Evolutionary conservation across 2,888 invertebrate species (phyloP).

Genomic region (Andrena hattorfiana): DNA sequence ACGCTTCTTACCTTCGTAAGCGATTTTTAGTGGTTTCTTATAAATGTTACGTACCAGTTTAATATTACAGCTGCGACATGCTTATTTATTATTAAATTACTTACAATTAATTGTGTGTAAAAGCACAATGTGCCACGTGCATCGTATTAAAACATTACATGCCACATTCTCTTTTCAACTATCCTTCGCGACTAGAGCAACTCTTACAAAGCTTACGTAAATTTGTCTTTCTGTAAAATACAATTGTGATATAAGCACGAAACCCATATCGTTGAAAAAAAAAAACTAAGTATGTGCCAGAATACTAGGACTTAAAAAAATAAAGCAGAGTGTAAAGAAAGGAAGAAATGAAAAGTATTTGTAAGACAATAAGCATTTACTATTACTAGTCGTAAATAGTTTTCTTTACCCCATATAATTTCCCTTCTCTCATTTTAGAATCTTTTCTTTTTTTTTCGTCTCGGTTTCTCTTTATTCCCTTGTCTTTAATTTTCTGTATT

Average conservation of each 20-base stretch:
- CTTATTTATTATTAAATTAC: slow-evolving; percentile 52
- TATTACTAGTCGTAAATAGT: slow-evolving; percentile 12
- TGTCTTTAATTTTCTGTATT: not conserved
- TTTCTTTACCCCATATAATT: slow-evolving; percentile 30
- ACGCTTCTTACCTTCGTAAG: slow-evolving; percentile 44
- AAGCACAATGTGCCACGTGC: slow-evolving; percentile 58
- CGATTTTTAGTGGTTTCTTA: slow-evolving; percentile 30
- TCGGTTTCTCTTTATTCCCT: too few relatives aligned
- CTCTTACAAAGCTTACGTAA: slow-evolving; percentile 31
- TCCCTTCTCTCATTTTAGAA: slow-evolving; percentile 17
- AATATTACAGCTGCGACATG: slow-evolving; percentile 47
- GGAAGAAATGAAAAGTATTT: slow-evolving; percentile 19
- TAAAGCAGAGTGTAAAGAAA: slow-evolving; percentile 55
- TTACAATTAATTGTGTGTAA: slow-evolving; percentile 45
- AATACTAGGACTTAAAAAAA: slow-evolving; percentile 34
- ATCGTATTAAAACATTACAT: slow-evolving; percentile 54
- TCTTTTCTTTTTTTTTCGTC: not conserved
- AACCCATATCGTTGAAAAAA: slow-evolving; percentile 38
- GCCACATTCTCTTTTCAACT: slow-evolving; percentile 40
- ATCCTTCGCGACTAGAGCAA: slow-evolving; percentile 14
- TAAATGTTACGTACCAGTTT: slow-evolving; percentile 11
- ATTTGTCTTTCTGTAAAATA: slow-evolving; percentile 36
- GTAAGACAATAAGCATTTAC: slow-evolving; percentile 14
- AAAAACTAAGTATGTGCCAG: slow-evolving; percentile 18
- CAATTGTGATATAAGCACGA: slow-evolving; percentile 27